phyloP scores from a whole-genome alignment of 2,113 vertebrate species.

The Catharus fuscescens region DNA sequence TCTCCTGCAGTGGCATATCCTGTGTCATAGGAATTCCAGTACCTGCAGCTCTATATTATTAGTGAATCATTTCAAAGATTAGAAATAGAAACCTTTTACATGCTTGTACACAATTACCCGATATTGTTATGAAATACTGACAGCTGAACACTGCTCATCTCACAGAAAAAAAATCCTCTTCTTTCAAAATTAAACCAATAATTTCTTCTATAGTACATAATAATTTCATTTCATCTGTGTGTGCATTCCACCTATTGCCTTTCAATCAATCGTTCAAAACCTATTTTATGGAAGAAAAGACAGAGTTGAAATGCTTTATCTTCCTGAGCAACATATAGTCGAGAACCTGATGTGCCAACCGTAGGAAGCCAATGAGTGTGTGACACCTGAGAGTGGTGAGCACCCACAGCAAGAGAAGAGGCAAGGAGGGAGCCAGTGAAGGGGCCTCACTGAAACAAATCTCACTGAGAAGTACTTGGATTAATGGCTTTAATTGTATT shows the following conservation, averaged over 20 bases:
- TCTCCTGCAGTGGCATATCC: neutral
- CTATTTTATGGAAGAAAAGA: neutral
- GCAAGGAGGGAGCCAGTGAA: neutral
- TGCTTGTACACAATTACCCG: neutral
- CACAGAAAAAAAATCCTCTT: accelerated
- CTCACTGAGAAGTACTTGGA: neutral
- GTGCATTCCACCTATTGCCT: neutral
- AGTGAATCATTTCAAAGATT: neutral
- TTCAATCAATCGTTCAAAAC: neutral
- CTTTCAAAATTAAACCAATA: neutral
- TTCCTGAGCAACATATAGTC: neutral
- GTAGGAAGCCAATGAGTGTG: accelerated
- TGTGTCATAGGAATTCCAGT: neutral
- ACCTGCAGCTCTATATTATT: neutral
- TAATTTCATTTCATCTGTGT: neutral
- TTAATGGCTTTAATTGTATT: neutral
- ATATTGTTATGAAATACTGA: neutral
- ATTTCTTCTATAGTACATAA: neutral
- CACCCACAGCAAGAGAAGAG: accelerated
- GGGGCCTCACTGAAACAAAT: neutral
- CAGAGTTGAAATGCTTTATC: neutral
- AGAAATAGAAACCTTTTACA: conserved; percentile 31
- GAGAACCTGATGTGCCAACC: neutral
- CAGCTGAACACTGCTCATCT: neutral
- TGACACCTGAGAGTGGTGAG: accelerated